Percentiles rank a stretch among this genome's conserved stretches.
Evolutionary conservation across 2,888 invertebrate genomes (phyloP).

Genomic region (Podotricha telesiphe): DNA sequence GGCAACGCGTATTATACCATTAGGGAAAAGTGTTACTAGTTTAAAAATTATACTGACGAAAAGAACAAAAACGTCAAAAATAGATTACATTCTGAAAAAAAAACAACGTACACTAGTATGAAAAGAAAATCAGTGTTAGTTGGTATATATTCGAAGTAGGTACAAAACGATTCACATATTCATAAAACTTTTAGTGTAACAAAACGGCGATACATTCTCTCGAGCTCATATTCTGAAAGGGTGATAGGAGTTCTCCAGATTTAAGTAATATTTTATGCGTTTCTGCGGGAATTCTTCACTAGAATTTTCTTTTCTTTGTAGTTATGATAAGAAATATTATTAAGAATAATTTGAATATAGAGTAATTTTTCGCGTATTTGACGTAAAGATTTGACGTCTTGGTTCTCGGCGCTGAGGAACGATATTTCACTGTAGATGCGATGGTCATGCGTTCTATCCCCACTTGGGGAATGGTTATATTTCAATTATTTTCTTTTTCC

Average conservation of each 20-base stretch:
- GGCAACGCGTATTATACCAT: too few species aligned
- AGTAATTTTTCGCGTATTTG: too few species aligned
- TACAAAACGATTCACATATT: conserved; percentile 30
- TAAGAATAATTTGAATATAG: background rate
- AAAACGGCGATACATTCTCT: conserved; percentile 33
- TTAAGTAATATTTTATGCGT: conserved; percentile 19
- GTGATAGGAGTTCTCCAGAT: conserved; percentile 14
- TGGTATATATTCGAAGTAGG: conserved; percentile 21
- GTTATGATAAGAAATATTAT: background rate
- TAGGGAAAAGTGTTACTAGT: too few species aligned
- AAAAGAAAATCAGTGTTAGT: conserved; percentile 14
- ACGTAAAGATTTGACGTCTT: too few species aligned
- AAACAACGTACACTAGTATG: background rate
- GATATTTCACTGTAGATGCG: too few species aligned
- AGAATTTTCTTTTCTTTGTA: background rate
- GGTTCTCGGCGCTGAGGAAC: too few species aligned
- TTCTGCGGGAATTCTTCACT: background rate
- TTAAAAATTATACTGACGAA: too few species aligned
- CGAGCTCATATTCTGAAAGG: conserved; percentile 27
- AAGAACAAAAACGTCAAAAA: too few species aligned
- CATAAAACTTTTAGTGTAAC: conserved; percentile 37
- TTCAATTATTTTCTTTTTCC: too few species aligned
- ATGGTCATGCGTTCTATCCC: too few species aligned
- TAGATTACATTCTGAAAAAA: too few species aligned
- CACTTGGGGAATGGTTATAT: too few species aligned